Conservation (phyloP, 2,888 invertebrate genomes). For the Xanthorhoe designata region DNA sequence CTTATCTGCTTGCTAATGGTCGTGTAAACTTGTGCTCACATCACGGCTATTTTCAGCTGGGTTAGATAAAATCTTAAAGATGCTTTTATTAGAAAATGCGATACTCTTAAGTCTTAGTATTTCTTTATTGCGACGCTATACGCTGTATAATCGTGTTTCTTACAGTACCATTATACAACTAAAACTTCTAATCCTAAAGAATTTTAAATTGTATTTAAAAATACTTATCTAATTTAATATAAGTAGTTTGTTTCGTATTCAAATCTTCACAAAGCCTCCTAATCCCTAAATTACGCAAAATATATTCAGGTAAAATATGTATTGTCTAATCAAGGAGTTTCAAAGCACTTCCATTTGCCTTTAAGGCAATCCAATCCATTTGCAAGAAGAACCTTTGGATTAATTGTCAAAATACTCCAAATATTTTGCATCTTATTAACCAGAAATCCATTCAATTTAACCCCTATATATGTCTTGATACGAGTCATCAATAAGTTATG, state of each 20-base stretch:
- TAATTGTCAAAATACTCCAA: conserved; percentile 64
- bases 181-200: no score
- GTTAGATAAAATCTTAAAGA: conserved; percentile 26
- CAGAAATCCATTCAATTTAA: conserved; percentile 12
- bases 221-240: neutral
- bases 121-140: neutral
- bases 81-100: conserved; percentile 21
- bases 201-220: no score
- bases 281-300: conserved; percentile 27
- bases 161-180: no score
- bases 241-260: neutral
- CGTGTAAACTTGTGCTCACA: neutral
- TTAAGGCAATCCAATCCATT: conserved; percentile 81
- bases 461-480: conserved; percentile 3
- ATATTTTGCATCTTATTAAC: conserved; percentile 9
- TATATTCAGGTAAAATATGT: conserved; percentile 43
- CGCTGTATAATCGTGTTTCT: no score
- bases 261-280: conserved; percentile 1
- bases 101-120: neutral
- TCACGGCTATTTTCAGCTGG: conserved; percentile 19
- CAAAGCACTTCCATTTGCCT: conserved; percentile 67
- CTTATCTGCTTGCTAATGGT: neutral
- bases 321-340: conserved; percentile 58
- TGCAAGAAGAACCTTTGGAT: conserved; percentile 73
- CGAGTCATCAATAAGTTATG: neutral